Evolutionary conservation across 2,113 vertebrate species (phyloP), one percentile per base, ranked within the genome.

Genomic region (Nestor notabilis): DNA sequence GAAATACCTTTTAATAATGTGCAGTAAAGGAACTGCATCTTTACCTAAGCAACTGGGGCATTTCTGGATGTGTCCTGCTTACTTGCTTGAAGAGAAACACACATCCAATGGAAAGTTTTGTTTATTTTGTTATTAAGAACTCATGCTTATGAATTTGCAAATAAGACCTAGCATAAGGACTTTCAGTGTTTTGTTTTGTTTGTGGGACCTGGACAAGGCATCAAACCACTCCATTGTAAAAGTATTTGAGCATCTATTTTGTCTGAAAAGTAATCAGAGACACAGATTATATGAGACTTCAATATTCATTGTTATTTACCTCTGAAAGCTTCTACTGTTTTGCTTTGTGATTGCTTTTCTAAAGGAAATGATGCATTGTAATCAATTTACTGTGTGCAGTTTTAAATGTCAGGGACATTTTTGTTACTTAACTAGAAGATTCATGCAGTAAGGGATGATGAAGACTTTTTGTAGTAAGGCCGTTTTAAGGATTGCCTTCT

Each of bases 341-440:
- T 95, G 39, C 33, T 87, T 68, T 93, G 55, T 79, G 47, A 92
- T 76, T 72, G 29, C 64, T 94, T 96, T 94, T 64, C 20, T 76
- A 72, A 94, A 90, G 69, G 93, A 95, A 96, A 74, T 23, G 21
- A 90, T 95, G 76, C 81, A 83, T 87, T 96, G 86, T 74, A 96
- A 92, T 90, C 43, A 78, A 95, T 93, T 86, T 82, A 53, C 68
- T 88, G 18, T 95, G 63, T 80, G 28, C 33, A 58, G 52, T 86
- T 93, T 91, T 83, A 95, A 94, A 96, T 90, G 53, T 69, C 55
- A 90, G 90, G 82, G 44, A 64, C 85, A 71, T 64, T 83, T 95
- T 86, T 92, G 60, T 93, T 92, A 46, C 76, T 84, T 95, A 91
- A 43, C 29, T 84, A 37, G 90, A 76, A 86, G 68, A 53, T 79